Conservation (phyloP, 2,888 invertebrate species). For the Melikaiella ostensackeni region DNA sequence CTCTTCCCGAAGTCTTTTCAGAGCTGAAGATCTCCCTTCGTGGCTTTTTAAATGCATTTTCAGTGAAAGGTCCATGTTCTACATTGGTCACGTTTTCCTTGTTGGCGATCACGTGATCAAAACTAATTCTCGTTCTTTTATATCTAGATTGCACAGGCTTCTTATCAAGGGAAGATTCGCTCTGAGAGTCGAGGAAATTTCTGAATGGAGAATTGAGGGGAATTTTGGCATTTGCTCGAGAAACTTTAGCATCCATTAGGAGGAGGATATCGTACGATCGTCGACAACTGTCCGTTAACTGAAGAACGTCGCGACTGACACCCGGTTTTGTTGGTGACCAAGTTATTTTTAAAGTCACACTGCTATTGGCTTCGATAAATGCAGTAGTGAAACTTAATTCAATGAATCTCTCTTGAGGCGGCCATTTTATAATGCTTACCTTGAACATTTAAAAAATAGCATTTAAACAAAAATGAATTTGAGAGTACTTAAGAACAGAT, state of each 20-base stretch:
- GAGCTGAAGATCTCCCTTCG: constrained; percentile 43
- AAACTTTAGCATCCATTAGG: constrained; percentile 52
- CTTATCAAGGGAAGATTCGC: neutral
- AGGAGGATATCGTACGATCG: constrained; percentile 83
- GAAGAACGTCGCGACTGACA: constrained; percentile 81
- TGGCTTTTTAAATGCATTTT: constrained; percentile 44
- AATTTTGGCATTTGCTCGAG: constrained; percentile 42
- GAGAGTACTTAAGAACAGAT: too few species aligned
- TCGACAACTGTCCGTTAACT: constrained; percentile 82
- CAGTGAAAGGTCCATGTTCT: constrained; percentile 43
- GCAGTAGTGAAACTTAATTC: constrained; percentile 80
- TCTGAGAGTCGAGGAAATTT: neutral
- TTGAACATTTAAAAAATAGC: constrained; percentile 59
- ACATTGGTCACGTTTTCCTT: constrained; percentile 55
- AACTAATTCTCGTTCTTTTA: constrained; percentile 47
- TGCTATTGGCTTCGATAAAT: constrained; percentile 79
- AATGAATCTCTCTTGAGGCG: constrained; percentile 81
- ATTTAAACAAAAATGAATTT: too few species aligned
- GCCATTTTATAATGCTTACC: constrained; percentile 78
- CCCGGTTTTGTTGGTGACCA: constrained; percentile 83
- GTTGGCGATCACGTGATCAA: neutral
- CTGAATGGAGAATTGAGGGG: constrained; percentile 3
- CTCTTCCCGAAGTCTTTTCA: constrained; percentile 55
- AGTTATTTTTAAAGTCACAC: constrained; percentile 79
- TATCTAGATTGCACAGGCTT: constrained; percentile 24